Percentiles rank a stretch among this genome's conserved stretches.
phyloP scores from a whole-genome alignment of 2,113 vertebrate species.

The Anthoscopus minutus region DNA sequence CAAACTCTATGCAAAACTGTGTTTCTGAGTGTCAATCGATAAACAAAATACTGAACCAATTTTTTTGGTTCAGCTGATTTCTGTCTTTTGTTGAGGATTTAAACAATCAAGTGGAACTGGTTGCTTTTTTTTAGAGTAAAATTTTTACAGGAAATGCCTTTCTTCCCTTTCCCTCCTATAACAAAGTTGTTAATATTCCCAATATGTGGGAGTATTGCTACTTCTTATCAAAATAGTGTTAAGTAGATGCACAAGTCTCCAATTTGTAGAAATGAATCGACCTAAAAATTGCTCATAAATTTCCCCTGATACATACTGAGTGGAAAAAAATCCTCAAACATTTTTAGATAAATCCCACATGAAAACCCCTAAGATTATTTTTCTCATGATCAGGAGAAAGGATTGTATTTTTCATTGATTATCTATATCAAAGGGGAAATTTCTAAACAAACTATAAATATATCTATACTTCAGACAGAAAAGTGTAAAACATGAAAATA shows the following conservation, averaged over 20 bases:
- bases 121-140: neutral
- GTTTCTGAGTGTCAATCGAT: neutral
- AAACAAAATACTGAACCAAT: neutral
- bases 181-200: neutral
- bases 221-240: neutral
- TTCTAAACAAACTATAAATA: neutral
- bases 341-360: neutral
- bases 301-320: neutral
- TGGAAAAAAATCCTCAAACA: neutral
- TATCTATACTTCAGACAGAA: neutral
- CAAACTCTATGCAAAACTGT: neutral
- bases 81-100: neutral
- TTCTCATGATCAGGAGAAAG: neutral
- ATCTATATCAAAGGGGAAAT: neutral
- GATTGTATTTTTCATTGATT: neutral
- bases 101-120: neutral
- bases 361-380: neutral
- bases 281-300: neutral
- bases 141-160: neutral
- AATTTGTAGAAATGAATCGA: neutral
- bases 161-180: neutral
- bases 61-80: neutral
- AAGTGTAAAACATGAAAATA: neutral
- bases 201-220: rapidly evolving
- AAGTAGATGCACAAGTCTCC: neutral